Percentiles rank a stretch among this genome's conserved stretches.
phyloP scores from a whole-genome alignment of 2,113 vertebrate genomes.

The Ursus arctos region DNA sequence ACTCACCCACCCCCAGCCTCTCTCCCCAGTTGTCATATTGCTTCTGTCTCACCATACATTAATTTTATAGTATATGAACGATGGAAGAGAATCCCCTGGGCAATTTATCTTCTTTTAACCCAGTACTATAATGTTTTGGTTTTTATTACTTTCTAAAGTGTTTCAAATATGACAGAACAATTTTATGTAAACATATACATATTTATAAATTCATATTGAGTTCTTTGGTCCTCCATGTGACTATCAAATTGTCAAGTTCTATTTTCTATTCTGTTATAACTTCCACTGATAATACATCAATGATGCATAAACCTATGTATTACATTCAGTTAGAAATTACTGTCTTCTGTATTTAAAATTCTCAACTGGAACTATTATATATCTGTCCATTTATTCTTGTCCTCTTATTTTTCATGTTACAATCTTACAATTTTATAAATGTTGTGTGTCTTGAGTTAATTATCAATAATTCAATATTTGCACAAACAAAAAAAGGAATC shows the following conservation, averaged over 20 bases:
- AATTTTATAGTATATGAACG: background rate
- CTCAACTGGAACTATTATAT: background rate
- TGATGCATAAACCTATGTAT: background rate
- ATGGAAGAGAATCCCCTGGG: background rate
- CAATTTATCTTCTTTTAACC: conserved; percentile 1
- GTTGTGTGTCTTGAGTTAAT: conserved; percentile 16
- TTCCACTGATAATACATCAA: background rate
- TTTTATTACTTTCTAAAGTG: conserved; percentile 63
- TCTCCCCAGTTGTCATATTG: background rate
- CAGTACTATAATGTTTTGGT: background rate
- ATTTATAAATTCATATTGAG: conserved; percentile 31
- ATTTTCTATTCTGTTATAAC: conserved; percentile 8
- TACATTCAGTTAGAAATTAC: background rate
- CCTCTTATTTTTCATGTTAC: conserved; percentile 16
- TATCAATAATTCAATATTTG: conserved; percentile 38
- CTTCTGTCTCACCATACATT: background rate
- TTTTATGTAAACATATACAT: conserved; percentile 15
- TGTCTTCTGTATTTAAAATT: conserved; percentile 55
- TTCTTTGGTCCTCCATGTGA: conserved; percentile 9
- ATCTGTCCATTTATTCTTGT: background rate
- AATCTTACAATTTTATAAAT: conserved; percentile 23
- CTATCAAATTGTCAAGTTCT: conserved; percentile 7
- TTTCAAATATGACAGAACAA: conserved; percentile 32
- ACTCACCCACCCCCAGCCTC: background rate
- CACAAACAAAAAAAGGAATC: background rate